Base-by-base conservation (phyloP, 2,797 vertebrate species). In the Sebastes hubbsi region DNA sequence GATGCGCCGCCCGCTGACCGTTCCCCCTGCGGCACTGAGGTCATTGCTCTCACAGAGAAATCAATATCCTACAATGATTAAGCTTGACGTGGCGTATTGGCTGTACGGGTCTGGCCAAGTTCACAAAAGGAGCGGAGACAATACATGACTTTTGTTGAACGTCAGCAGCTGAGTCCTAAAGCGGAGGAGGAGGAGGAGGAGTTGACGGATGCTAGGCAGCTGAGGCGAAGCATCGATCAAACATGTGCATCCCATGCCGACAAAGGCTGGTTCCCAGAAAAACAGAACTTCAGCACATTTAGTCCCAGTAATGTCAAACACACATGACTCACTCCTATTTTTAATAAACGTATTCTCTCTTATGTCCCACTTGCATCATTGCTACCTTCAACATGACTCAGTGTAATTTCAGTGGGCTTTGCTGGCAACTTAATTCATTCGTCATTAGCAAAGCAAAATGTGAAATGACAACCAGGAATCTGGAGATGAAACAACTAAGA, bases 1-100 rank as follows among this genome's bases (percentile, higher is more conserved):
- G 22, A 64, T 32, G 68, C 62, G 42, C 25, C 75, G 24, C 36
- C 55, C 46, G 20, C 58, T 69, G 79, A 20, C 75, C 30, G 11
- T 63, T 68, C 77, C 62, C 73, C 70, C 71, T 13, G 52, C 6
- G 27, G 82, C 86, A 87, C 66, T 0, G 67, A 87, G 90, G 91
- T 88, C 81, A 58, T 85, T 74, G 82, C 91, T 78, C 92, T 82
- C 87, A 36, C 77, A 36, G 22, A 87, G 78, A 75, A 92, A 94
- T 94, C 93, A 80, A 94, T 94, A 90, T 2, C 34, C 34, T 29
- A 46, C 88, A 92, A 94, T 93, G 89, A 94, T 93, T 91, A 90
- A 94, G 80, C 87, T 75, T 32, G 70, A 87, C 77, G 54, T 62
- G 86, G 86, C 49, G 14, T 55, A 87, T 75, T 62, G 91, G 83